These are phyloP conservation scores for Empis stercorea DNA, from an alignment of 2,888 invertebrate genomes.

Conservation along the genomic window DNA sequence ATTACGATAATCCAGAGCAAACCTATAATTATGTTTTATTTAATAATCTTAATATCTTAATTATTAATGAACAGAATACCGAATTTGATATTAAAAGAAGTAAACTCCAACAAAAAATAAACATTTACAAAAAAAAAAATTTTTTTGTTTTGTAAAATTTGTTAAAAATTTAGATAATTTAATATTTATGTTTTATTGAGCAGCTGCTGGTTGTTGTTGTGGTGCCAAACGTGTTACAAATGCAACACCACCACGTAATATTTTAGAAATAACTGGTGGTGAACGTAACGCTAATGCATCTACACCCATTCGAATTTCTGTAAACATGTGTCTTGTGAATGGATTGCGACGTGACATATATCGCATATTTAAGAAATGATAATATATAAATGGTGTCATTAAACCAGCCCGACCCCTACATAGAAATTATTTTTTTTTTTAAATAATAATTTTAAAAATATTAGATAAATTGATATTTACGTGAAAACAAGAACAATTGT, in stretches of 20 bases:
- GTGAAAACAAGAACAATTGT: conserved; percentile 65
- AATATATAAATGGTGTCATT: conserved; percentile 90
- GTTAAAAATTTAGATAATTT: too few species aligned
- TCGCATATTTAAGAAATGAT: conserved; percentile 85
- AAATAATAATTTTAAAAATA: conserved; percentile 1
- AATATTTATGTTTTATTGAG: conserved; percentile 6
- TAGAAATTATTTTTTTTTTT: conserved; percentile 16
- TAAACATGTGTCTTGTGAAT: conserved; percentile 85
- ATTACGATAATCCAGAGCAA: too few species aligned
- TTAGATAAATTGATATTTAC: conserved; percentile 42
- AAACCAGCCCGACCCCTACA: conserved; percentile 80
- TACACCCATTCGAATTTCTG: conserved; percentile 63
- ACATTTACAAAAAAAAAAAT: too few species aligned
- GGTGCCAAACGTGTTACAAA: conserved; percentile 72
- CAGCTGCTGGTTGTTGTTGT: conserved; percentile 32
- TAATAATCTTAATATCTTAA: too few species aligned
- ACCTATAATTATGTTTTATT: too few species aligned
- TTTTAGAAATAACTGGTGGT: conserved; percentile 50
- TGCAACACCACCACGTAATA: conserved; percentile 47
- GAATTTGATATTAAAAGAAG: too few species aligned
- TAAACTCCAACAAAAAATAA: too few species aligned
- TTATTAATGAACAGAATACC: too few species aligned
- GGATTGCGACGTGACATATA: conserved; percentile 93
- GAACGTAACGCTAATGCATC: conserved; percentile 58
- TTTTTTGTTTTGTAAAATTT: too few species aligned